phyloP scores from a whole-genome alignment of 2,797 vertebrate species.

The Acipenser transmontanus region DNA sequence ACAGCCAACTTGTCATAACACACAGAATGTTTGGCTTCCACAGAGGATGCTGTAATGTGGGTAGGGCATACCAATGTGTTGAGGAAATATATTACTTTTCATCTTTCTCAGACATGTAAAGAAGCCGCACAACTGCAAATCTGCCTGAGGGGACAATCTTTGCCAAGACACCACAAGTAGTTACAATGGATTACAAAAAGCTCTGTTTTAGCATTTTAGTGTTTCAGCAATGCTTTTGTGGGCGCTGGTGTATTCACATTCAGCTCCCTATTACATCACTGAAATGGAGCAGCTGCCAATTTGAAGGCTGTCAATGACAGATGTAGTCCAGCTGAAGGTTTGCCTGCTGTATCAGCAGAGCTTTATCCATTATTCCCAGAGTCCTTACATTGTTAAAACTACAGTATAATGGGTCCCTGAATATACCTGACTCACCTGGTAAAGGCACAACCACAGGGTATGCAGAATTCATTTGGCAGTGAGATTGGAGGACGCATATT shows the following conservation, averaged over 20 bases:
- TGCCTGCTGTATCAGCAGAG: neutral
- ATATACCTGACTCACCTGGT: too few relatives aligned
- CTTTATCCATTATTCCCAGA: neutral
- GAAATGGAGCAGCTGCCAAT: neutral
- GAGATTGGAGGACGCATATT: too few relatives aligned
- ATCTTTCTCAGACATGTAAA: slow-evolving; percentile 38
- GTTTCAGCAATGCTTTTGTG: too few relatives aligned
- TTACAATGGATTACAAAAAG: slow-evolving; percentile 23
- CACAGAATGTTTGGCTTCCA: too few relatives aligned
- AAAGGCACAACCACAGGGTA: too few relatives aligned
- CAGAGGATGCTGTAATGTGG: neutral
- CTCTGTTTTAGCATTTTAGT: too few relatives aligned
- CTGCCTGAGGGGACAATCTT: slow-evolving; percentile 10
- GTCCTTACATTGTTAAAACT: neutral
- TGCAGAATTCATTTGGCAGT: too few relatives aligned
- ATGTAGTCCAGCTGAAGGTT: neutral
- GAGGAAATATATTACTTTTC: neutral
- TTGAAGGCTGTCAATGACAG: neutral
- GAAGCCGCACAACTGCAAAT: slow-evolving; percentile 40
- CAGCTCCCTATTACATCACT: neutral
- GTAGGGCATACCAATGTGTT: neutral
- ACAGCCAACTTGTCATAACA: too few relatives aligned
- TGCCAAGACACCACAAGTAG: slow-evolving; percentile 36
- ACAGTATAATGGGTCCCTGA: too few relatives aligned
- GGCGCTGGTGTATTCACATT: too few relatives aligned